Evolutionary conservation across 2,888 invertebrate genomes (phyloP).

Genomic region (Acanthoscelides obtectus): DNA sequence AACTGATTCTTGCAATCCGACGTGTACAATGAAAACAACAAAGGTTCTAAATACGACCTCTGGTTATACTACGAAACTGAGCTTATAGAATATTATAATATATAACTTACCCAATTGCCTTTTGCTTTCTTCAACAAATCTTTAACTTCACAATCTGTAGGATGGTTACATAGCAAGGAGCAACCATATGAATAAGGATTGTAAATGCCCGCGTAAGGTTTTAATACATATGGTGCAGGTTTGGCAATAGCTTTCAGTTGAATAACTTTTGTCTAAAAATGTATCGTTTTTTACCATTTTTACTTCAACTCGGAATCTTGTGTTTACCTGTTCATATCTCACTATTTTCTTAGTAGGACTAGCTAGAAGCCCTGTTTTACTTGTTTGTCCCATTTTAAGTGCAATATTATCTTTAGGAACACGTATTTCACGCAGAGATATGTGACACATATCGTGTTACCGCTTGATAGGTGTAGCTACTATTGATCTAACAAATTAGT

Average conservation of each 20-base stretch:
- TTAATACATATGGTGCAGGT: conserved; percentile 68
- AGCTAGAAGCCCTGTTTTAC: conserved; percentile 63
- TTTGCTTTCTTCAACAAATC: conserved; percentile 68
- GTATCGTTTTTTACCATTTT: neutral
- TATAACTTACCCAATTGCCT: conserved; percentile 59
- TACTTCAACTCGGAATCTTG: neutral
- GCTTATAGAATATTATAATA: too few species aligned
- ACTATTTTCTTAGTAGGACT: conserved; percentile 50
- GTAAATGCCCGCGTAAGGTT: conserved; percentile 75
- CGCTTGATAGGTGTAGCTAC: neutral
- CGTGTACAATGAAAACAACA: too few species aligned
- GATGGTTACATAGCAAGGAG: conserved; percentile 81
- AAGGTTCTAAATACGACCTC: too few species aligned
- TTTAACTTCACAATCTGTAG: conserved; percentile 68
- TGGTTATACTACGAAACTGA: too few species aligned
- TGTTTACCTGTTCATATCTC: conserved; percentile 41
- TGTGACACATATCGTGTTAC: too few species aligned
- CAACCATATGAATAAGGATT: conserved; percentile 78
- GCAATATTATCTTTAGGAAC: neutral
- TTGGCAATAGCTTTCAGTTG: conserved; percentile 57
- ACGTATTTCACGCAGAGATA: too few species aligned
- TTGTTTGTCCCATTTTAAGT: conserved; percentile 41
- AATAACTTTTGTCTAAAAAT: conserved; percentile 33
- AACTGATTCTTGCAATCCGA: too few species aligned
- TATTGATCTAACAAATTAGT: conserved; percentile 6